phyloP scores from a whole-genome alignment of 2,113 vertebrate species.

The Triplophysa rosa region DNA sequence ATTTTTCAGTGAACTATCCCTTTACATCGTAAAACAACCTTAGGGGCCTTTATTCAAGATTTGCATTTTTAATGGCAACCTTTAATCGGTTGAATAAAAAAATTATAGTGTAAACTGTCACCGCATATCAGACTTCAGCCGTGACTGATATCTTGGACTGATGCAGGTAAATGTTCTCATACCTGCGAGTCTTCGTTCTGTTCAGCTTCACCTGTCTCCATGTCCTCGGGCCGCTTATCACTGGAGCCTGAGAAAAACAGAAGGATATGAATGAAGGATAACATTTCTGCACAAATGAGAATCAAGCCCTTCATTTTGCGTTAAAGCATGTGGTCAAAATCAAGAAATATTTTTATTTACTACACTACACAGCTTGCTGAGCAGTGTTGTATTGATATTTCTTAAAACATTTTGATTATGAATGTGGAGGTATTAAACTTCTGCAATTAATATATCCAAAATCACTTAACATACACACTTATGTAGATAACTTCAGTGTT shows the following conservation, averaged over 20 bases:
- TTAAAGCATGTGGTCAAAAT: too few species aligned
- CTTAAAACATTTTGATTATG: too few species aligned
- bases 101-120: neutral
- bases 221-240: constrained; percentile 67
- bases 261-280: too few species aligned
- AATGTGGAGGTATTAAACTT: too few species aligned
- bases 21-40: neutral
- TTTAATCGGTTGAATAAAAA: neutral
- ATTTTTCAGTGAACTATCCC: too few species aligned
- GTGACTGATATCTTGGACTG: neutral
- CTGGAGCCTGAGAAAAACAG: constrained; percentile 56
- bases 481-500: too few species aligned
- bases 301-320: too few species aligned
- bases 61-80: neutral
- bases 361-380: too few species aligned
- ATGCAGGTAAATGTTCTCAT: constrained; percentile 36
- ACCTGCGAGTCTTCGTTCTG: constrained; percentile 65
- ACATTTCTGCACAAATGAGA: neutral
- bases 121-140: neutral
- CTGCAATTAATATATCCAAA: too few species aligned
- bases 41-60: neutral
- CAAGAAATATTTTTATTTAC: too few species aligned
- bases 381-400: too few species aligned
- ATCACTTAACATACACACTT: too few species aligned
- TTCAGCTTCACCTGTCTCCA: constrained; percentile 64